Evolutionary conservation across 2,797 vertebrate genomes (phyloP).

Genomic region (Acrocephalus scirpaceus): DNA sequence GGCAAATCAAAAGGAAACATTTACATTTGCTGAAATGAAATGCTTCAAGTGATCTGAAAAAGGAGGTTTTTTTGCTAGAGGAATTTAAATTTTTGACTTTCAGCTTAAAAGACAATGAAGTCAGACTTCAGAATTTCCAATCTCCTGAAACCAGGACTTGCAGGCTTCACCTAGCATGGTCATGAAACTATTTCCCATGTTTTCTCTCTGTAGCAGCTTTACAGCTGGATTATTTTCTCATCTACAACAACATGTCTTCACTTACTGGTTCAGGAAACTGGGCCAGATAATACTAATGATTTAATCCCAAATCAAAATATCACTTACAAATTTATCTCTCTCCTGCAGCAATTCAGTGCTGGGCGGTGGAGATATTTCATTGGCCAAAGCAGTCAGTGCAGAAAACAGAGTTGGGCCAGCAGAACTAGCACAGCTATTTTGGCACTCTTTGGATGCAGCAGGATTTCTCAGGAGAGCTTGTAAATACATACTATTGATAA

Average conservation of each 20-base stretch:
- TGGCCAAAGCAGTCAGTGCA: neutral
- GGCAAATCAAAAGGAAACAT: conserved; percentile 49
- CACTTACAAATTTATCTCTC: neutral
- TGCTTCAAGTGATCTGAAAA: neutral
- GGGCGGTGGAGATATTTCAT: neutral
- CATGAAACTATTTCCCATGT: neutral
- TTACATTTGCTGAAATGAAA: conserved; percentile 40
- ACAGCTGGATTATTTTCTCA: conserved; percentile 22
- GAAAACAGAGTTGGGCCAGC: neutral
- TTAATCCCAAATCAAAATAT: conserved; percentile 57
- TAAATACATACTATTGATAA: neutral
- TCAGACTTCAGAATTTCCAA: neutral
- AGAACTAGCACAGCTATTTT: neutral
- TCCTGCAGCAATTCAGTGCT: neutral
- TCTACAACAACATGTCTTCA: conserved; percentile 2
- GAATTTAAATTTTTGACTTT: conserved; percentile 27
- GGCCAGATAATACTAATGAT: conserved; percentile 37
- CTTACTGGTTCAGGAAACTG: neutral
- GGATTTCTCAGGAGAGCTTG: neutral
- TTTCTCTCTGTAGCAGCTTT: neutral
- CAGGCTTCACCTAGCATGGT: neutral
- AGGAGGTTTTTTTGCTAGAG: neutral
- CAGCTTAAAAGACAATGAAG: conserved; percentile 1
- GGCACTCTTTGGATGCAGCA: neutral
- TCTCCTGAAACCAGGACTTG: neutral